Evolutionary conservation across 1,140 invertebrate genomes (phyloP), one percentile per base, ranked within the genome.

Genomic region (Uloborus diversus): DNA sequence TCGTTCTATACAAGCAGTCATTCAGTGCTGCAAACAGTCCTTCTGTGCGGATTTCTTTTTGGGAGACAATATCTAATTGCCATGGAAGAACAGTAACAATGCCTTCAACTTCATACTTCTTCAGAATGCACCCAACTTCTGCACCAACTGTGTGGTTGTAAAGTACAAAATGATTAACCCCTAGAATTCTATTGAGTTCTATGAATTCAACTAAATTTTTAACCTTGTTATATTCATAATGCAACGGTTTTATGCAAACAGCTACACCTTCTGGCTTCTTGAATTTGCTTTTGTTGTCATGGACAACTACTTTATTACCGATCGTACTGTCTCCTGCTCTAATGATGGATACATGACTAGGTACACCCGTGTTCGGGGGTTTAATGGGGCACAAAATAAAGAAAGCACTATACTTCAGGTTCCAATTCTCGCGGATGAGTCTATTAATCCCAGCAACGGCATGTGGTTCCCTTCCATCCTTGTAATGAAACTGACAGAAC

Each of bases 201-300:
- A 98, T 91, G 89, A 96, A 97, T 88, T 98, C 96, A 73, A 97
- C 89, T 78, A 98, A 88, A 88, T 96, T 93, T 53, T 87, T 81
- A 25, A 83, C 91, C 83, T 91, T 90, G 84, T 96, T 92, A 86
- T 96, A 98, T 81, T 93, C 90, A 84, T 94, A 96, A 86, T 97
- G 96, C 42, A 98, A 89, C 0, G 96, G 96, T 83, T 97, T 97
- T 13, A 98, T 93, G 86, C 96, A 98, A n/a, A 97, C 91, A 3
- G 92, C 94, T 28, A 98, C 91, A 71, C 88, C 89, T 27, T 57
- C 62, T 1, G 81, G 49, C 62, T 57, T 32, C 27, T 53, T 76
- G 30, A 53, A 75, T 20, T 4, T 9, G 25, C 76, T 73, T 47
- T 71, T 65, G 35, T 81, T 88, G 86, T 84, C 82, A 85, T 86